phyloP scores from a whole-genome alignment of 2,797 vertebrate genomes.

The Sciaenops ocellatus region DNA sequence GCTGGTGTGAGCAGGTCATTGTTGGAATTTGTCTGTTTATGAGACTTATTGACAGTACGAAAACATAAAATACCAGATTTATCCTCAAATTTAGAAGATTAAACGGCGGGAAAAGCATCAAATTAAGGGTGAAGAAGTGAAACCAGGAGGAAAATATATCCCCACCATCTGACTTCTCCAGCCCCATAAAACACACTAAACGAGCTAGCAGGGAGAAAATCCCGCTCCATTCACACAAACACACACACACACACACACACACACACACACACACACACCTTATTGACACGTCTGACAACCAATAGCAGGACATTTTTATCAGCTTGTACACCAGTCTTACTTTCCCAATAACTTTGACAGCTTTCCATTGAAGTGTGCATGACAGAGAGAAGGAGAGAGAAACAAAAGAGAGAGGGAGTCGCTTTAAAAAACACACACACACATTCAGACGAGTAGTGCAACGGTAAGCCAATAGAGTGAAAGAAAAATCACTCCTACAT shows the following conservation, averaged over 20 bases:
- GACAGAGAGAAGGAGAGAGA: slow-evolving; percentile 68
- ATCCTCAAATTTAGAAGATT: slow-evolving; percentile 10
- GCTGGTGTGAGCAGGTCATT: neutral
- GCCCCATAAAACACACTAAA: slow-evolving; percentile 59
- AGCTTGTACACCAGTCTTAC: slow-evolving; percentile 78
- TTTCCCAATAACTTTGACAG: slow-evolving; percentile 80
- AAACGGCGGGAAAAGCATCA: slow-evolving; percentile 7
- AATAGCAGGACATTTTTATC: slow-evolving; percentile 79
- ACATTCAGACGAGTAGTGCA: slow-evolving; percentile 70
- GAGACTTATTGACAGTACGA: neutral
- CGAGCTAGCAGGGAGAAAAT: slow-evolving; percentile 36
- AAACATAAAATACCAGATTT: neutral
- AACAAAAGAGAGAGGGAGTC: slow-evolving; percentile 56
- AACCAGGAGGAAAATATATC: slow-evolving; percentile 22
- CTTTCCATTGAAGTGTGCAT: slow-evolving; percentile 80
- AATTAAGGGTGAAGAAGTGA: slow-evolving; percentile 24
- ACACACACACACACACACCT: slow-evolving; percentile 1
- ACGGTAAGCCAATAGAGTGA: slow-evolving; percentile 77
- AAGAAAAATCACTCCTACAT: slow-evolving; percentile 82
- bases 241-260: neutral
- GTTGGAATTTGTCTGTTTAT: neutral
- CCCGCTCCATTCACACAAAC: slow-evolving; percentile 21
- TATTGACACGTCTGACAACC: slow-evolving; percentile 77
- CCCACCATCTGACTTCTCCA: slow-evolving; percentile 5
- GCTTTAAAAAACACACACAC: slow-evolving; percentile 50